Conservation (phyloP, 2,888 invertebrate species). For the Drosophila pseudotalamancana region DNA sequence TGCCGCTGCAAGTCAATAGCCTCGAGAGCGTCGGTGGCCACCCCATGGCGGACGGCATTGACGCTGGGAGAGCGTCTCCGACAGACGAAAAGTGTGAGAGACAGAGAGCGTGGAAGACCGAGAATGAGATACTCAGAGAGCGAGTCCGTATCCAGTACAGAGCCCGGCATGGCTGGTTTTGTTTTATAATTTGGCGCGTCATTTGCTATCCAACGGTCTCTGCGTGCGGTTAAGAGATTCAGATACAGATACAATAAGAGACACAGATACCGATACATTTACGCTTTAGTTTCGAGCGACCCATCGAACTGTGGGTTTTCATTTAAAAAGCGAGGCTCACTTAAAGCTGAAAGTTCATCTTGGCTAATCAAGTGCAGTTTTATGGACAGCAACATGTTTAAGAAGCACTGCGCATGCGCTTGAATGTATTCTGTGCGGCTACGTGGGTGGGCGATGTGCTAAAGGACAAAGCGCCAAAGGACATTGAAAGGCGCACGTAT, state of each 20-base stretch:
- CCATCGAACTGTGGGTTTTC: conserved; percentile 1
- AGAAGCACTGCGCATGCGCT: conserved; percentile 65
- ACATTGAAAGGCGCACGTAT: conserved; percentile 51
- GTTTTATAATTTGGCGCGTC: conserved; percentile 78
- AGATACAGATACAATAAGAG: conserved; percentile 24
- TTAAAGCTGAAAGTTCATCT: conserved; percentile 17
- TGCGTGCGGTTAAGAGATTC: conserved; percentile 60
- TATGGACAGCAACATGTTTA: conserved; percentile 66
- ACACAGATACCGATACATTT: conserved; percentile 23
- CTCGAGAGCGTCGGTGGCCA: conserved; percentile 57
- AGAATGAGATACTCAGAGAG: conserved; percentile 7
- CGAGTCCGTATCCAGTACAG: conserved; percentile 48
- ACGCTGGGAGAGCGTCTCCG: conserved; percentile 32
- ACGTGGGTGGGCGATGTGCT: conserved; percentile 61
- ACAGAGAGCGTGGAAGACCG: not conserved
- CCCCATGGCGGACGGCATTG: conserved; percentile 39
- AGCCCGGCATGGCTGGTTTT: conserved; percentile 64
- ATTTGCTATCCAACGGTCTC: conserved; percentile 70
- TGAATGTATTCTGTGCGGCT: conserved; percentile 50
- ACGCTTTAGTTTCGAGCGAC: conserved; percentile 29
- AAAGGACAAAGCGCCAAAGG: conserved; percentile 70
- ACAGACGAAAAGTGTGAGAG: conserved; percentile 35
- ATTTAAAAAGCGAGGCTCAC: not conserved
- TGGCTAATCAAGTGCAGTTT: conserved; percentile 36
- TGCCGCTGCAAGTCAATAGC: conserved; percentile 67